Evolutionary conservation across 2,888 invertebrate genomes (phyloP).

Genomic region (Cosmopolites sordidus): DNA sequence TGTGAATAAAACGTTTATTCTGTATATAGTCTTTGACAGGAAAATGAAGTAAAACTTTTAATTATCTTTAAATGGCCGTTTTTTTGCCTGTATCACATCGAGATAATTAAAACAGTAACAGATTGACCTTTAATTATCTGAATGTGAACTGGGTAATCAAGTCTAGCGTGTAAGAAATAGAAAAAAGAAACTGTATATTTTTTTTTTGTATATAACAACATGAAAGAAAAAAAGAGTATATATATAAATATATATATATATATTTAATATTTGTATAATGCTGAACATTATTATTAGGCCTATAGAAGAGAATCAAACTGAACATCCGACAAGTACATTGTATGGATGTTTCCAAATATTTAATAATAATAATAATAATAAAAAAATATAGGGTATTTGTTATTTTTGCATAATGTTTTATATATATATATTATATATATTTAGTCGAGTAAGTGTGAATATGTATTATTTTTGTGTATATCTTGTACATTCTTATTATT

Average conservation of each 20-base stretch:
- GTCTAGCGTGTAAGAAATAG: neutral
- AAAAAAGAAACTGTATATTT: constrained; percentile 47
- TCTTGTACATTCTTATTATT: constrained; percentile 48
- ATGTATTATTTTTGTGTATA: constrained; percentile 44
- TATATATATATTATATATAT: constrained; percentile 33
- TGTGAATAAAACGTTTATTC: too few relatives aligned
- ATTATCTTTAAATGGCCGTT: too few relatives aligned
- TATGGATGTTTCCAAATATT: constrained; percentile 39
- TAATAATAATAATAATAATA: constrained; percentile 30
- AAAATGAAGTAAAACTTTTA: too few relatives aligned
- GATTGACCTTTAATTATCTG: too few relatives aligned
- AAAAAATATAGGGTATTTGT: constrained; percentile 42
- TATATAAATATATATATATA: constrained; percentile 31
- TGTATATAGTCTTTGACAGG: too few relatives aligned
- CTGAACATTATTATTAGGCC: constrained; percentile 43
- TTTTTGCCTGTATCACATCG: too few relatives aligned
- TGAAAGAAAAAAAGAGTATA: constrained; percentile 36
- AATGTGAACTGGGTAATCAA: too few relatives aligned
- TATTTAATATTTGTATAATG: constrained; percentile 47
- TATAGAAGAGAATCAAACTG: constrained; percentile 44
- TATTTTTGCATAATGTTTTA: constrained; percentile 48
- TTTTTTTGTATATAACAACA: constrained; percentile 49
- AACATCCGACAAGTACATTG: constrained; percentile 37
- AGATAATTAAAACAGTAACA: too few relatives aligned
- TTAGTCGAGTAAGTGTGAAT: constrained; percentile 40